Evolutionary conservation across 2,888 invertebrate genomes (phyloP).

Genomic region (Sylvicola cinctus): DNA sequence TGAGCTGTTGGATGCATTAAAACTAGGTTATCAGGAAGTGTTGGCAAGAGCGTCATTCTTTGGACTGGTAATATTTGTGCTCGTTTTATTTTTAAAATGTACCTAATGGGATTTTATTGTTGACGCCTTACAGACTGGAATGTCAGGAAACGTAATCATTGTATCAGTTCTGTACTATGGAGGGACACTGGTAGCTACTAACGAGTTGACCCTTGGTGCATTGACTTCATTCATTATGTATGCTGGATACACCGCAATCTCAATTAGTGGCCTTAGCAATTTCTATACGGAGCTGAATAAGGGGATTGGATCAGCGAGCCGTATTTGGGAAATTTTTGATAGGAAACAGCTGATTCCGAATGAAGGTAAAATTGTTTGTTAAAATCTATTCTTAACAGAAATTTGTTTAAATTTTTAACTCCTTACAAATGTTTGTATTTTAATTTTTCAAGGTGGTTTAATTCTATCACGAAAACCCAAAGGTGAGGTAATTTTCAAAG

Average conservation of each 20-base stretch:
- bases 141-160: constrained; percentile 77
- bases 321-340: constrained; percentile 80
- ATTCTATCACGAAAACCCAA: constrained; percentile 16
- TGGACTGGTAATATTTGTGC: constrained; percentile 43
- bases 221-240: constrained; percentile 87
- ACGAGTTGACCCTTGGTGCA: constrained; percentile 62
- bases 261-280: constrained; percentile 71
- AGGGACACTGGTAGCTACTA: constrained; percentile 66
- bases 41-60: constrained; percentile 76
- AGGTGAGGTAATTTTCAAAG: constrained; percentile 50
- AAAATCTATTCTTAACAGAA: neutral
- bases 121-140: constrained; percentile 41
- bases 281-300: constrained; percentile 90
- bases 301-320: constrained; percentile 74
- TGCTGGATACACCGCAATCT: constrained; percentile 82
- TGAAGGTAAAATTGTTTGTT: constrained; percentile 13
- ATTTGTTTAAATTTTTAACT: constrained; percentile 1
- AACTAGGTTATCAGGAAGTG: constrained; percentile 70
- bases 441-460: constrained; percentile 15
- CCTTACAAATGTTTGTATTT: neutral
- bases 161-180: constrained; percentile 84
- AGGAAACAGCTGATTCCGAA: constrained; percentile 56
- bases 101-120: neutral
- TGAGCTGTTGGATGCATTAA: constrained; percentile 48
- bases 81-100: neutral